phyloP scores from a whole-genome alignment of 2,888 invertebrate species.

The Oxyscelio sp. region DNA sequence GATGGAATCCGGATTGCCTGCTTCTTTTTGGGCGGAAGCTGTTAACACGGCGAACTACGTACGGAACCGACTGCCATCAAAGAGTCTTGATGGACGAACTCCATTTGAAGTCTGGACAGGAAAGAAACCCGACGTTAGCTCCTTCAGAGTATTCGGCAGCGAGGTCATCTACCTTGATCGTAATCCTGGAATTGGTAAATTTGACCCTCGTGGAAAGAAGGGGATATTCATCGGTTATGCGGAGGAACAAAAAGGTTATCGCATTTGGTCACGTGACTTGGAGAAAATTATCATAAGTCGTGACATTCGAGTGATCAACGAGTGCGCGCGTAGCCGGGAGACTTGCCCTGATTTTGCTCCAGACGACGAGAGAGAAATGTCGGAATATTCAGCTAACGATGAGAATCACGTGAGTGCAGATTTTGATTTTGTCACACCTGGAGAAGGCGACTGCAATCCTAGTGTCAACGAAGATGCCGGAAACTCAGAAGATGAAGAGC shows the following conservation, averaged over 20 bases:
- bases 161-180: slow-evolving; percentile 39
- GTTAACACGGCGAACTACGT: slow-evolving; percentile 66
- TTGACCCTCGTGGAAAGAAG: slow-evolving; percentile 34
- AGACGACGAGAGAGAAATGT: neutral
- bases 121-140: slow-evolving; percentile 36
- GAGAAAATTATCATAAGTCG: slow-evolving; percentile 2
- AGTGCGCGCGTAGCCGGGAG: neutral
- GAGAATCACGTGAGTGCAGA: neutral
- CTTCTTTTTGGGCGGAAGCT: too few species aligned
- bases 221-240: slow-evolving; percentile 31
- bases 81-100: slow-evolving; percentile 39
- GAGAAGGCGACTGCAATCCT: neutral
- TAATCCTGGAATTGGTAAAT: slow-evolving; percentile 43
- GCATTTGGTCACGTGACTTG: slow-evolving; percentile 14
- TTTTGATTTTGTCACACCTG: neutral
- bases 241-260: slow-evolving; percentile 7
- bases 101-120: slow-evolving; percentile 59
- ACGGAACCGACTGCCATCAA: slow-evolving; percentile 61
- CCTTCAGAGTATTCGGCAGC: slow-evolving; percentile 57
- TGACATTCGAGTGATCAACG: neutral
- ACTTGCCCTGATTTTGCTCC: neutral
- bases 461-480: neutral
- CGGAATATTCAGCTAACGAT: neutral
- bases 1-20: slow-evolving; percentile 44
- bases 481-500: neutral